A percentile compares a stretch with the other conserved stretches of the same genome.
These are phyloP conservation scores for Triops cancriformis DNA, from an alignment of 1,140 invertebrate species.

Conservation along the genomic window DNA sequence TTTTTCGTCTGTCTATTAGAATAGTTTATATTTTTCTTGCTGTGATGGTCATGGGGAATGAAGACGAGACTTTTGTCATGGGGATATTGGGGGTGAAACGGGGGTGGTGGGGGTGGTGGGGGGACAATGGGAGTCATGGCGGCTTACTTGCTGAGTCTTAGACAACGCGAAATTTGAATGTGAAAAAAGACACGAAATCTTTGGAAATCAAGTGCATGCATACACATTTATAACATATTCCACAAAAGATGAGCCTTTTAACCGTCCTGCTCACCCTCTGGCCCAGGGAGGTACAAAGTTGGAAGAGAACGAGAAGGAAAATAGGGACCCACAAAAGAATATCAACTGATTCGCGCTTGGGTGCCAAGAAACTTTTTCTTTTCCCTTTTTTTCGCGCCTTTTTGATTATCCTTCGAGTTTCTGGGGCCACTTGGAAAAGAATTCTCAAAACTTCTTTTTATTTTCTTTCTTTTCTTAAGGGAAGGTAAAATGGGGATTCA, in stretches of 20 bases:
- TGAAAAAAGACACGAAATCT: neutral
- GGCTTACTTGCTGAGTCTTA: neutral
- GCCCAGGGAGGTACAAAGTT: too few relatives aligned
- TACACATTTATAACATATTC: neutral
- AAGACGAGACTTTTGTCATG: too few relatives aligned
- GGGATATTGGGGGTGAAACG: too few relatives aligned
- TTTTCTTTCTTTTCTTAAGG: too few relatives aligned
- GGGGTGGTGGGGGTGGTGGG: too few relatives aligned
- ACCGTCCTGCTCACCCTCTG: neutral
- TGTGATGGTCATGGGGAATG: too few relatives aligned
- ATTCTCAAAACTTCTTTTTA: neutral
- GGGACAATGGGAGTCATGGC: neutral
- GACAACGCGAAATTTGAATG: neutral
- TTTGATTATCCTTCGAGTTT: neutral
- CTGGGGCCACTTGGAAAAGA: neutral
- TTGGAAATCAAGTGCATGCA: neutral
- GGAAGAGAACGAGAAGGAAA: too few relatives aligned
- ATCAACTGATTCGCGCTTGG: conserved; percentile 2
- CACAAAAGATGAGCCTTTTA: neutral
- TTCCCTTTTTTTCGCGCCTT: neutral
- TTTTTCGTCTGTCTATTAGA: too few relatives aligned
- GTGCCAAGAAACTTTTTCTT: neutral
- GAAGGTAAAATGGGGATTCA: too few relatives aligned
- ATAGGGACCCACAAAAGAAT: neutral
- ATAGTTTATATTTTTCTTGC: too few relatives aligned